Evolutionary conservation across 1,140 invertebrate genomes (phyloP).

Genomic region (Drosophila prosaltans): DNA sequence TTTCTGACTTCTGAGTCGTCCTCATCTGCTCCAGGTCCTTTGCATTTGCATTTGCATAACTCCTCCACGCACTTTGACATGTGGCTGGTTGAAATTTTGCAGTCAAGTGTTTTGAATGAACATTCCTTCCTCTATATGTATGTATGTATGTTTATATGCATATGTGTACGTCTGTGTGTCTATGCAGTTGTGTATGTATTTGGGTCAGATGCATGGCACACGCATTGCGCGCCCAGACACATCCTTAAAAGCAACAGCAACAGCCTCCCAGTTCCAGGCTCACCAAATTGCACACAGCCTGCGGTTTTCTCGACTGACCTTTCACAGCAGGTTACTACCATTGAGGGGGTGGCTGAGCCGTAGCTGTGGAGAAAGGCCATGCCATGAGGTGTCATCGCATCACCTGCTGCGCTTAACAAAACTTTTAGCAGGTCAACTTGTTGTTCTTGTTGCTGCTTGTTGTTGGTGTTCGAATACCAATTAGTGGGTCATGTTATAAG

Average conservation of each 20-base stretch:
- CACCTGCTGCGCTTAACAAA: constrained; percentile 43
- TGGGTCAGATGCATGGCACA: constrained; percentile 66
- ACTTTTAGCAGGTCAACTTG: constrained; percentile 72
- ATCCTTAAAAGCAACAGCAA: constrained; percentile 38
- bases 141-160: constrained; percentile 21
- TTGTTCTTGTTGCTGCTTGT: constrained; percentile 55
- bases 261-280: constrained; percentile 49
- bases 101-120: constrained; percentile 53
- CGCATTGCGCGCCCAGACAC: constrained; percentile 43
- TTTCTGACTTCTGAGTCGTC: too few species aligned
- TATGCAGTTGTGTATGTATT: constrained; percentile 56
- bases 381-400: constrained; percentile 65
- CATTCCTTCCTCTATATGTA: constrained; percentile 7
- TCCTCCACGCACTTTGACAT: constrained; percentile 77
- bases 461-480: constrained; percentile 49
- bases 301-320: constrained; percentile 70
- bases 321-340: constrained; percentile 53
- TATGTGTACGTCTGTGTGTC: constrained; percentile 20
- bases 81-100: constrained; percentile 55
- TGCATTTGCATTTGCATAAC: constrained; percentile 72
- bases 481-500: constrained; percentile 72
- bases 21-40: constrained; percentile 37
- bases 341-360: not conserved
- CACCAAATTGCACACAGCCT: constrained; percentile 61
- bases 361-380: not conserved